Evolutionary conservation across 2,888 invertebrate species (phyloP).

Genomic region (Drosophila eohydei): DNA sequence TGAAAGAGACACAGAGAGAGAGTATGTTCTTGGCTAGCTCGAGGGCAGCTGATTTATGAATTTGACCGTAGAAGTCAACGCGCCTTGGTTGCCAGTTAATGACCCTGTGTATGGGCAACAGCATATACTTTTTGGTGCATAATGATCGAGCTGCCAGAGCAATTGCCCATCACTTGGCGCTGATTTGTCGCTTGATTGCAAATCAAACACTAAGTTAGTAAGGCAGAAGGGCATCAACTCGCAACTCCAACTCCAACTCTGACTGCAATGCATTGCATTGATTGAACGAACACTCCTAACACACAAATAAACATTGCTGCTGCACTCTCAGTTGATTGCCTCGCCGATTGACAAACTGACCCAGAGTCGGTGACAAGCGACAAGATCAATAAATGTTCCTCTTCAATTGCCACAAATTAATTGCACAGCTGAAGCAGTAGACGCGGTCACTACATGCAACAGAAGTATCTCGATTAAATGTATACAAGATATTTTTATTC

Average conservation of each 20-base stretch:
- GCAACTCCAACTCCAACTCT: constrained; percentile 4
- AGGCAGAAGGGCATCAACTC: constrained; percentile 38
- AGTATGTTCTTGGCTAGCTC: constrained; percentile 19
- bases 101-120: constrained; percentile 61
- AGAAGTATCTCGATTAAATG: not conserved
- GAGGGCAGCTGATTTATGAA: constrained; percentile 72
- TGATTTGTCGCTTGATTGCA: constrained; percentile 53
- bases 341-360: constrained; percentile 58
- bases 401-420: constrained; percentile 39
- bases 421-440: not conserved
- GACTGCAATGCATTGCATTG: constrained; percentile 19
- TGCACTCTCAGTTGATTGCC: constrained; percentile 41
- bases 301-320: constrained; percentile 33
- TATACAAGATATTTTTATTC: too few species aligned
- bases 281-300: constrained; percentile 58
- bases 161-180: constrained; percentile 53
- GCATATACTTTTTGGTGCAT: constrained; percentile 39
- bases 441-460: not conserved
- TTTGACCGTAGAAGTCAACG: constrained; percentile 71
- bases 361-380: constrained; percentile 56
- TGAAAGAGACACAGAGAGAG: not conserved
- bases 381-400: constrained; percentile 57
- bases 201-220: constrained; percentile 70
- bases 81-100: constrained; percentile 61
- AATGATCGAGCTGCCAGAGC: constrained; percentile 37